phyloP scores from a whole-genome alignment of 2,113 vertebrate genomes.

The Theristicus caerulescens region DNA sequence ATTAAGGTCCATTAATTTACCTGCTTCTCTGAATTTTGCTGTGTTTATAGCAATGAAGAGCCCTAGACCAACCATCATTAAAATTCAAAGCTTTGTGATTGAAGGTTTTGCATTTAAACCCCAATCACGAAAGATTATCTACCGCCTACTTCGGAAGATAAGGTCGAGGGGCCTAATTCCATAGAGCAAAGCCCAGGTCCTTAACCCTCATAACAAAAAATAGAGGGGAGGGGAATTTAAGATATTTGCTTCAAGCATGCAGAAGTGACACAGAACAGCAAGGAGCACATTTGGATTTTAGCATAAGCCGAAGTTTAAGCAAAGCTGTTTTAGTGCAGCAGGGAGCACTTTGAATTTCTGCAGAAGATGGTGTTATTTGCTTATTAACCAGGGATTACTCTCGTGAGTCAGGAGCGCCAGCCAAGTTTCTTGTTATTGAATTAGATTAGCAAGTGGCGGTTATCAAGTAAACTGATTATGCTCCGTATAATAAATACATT shows the following conservation, averaged over 20 bases:
- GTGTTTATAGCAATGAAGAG: background rate
- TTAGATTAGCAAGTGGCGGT: background rate
- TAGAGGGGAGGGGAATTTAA: fast-evolving
- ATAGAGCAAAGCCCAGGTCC: background rate
- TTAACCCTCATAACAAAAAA: no score
- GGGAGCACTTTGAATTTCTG: background rate
- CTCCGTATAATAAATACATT: background rate
- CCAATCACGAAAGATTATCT: background rate
- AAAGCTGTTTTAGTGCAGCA: background rate
- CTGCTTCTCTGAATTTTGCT: background rate
- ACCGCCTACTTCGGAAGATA: background rate
- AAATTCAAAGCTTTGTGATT: background rate
- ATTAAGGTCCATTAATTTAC: background rate
- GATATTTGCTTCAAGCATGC: background rate
- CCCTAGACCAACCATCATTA: background rate
- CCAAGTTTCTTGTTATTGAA: background rate
- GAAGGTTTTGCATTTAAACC: background rate
- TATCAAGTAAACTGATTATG: background rate
- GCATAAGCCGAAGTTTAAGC: background rate
- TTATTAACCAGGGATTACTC: background rate
- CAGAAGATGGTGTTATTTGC: background rate
- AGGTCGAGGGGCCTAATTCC: background rate
- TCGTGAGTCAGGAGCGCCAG: background rate
- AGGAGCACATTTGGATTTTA: fast-evolving
- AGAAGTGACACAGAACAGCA: background rate